phyloP scores from a whole-genome alignment of 2,888 invertebrate species.

The Plemyria rubiginata region DNA sequence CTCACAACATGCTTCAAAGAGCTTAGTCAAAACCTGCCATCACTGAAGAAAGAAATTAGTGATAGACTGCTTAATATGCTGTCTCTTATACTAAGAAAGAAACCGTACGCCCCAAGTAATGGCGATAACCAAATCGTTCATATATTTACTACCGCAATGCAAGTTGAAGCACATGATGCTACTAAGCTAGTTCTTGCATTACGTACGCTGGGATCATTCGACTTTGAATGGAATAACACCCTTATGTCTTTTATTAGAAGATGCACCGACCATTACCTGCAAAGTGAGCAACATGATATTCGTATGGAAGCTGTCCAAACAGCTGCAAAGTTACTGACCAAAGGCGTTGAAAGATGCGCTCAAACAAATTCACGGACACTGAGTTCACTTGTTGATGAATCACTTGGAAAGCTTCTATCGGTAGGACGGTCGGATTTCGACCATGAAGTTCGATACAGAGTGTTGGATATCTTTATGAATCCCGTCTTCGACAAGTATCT shows the following conservation, averaged over 20 bases:
- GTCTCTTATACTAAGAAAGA: slow-evolving; percentile 95
- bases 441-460: slow-evolving; percentile 96
- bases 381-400: slow-evolving; percentile 95
- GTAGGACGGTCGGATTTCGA: slow-evolving; percentile 98
- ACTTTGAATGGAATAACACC: slow-evolving; percentile 95
- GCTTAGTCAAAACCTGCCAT: slow-evolving; percentile 94
- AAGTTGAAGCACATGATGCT: slow-evolving; percentile 88
- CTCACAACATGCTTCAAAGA: slow-evolving; percentile 96
- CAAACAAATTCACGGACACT: slow-evolving; percentile 92
- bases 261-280: slow-evolving; percentile 96
- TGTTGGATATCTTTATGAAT: slow-evolving; percentile 95
- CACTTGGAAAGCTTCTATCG: slow-evolving; percentile 94
- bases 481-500: slow-evolving; percentile 95
- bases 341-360: slow-evolving; percentile 89
- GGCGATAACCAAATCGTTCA: slow-evolving; percentile 74
- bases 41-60: slow-evolving; percentile 95
- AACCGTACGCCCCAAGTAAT: slow-evolving; percentile 88
- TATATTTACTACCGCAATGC: slow-evolving; percentile 68
- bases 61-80: slow-evolving; percentile 96
- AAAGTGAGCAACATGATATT: slow-evolving; percentile 96
- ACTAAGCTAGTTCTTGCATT: slow-evolving; percentile 96
- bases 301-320: slow-evolving; percentile 96
- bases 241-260: slow-evolving; percentile 96
- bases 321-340: slow-evolving; percentile 93
- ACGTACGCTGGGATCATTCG: slow-evolving; percentile 94